Conservation (phyloP, 2,888 invertebrate species). For the Thecocarcelia acutangulata region DNA sequence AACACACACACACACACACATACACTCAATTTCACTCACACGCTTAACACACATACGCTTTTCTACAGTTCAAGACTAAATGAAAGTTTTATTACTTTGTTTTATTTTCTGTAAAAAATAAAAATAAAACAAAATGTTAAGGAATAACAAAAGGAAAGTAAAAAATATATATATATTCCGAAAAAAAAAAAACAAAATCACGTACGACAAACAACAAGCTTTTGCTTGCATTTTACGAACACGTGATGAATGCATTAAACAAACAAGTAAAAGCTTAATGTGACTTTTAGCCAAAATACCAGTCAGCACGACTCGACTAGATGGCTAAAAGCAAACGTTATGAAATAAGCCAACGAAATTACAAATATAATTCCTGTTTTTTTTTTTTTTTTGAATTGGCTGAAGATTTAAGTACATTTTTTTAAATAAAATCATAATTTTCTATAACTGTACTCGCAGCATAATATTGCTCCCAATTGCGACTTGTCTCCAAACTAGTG, state of each 20-base stretch:
- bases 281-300: not conserved
- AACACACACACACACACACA: conserved; percentile 2
- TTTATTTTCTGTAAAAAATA: conserved; percentile 6
- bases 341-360: no score
- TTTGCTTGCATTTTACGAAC: conserved; percentile 61
- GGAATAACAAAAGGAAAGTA: not conserved
- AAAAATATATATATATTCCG: not conserved
- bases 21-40: no score
- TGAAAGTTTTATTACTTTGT: conserved; percentile 51
- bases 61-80: conserved; percentile 37
- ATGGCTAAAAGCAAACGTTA: not conserved
- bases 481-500: no score
- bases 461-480: no score
- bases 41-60: not conserved
- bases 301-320: not conserved
- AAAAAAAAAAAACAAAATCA: conserved; percentile 47
- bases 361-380: no score
- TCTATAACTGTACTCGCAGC: no score
- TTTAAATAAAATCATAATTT: no score
- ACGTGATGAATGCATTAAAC: conserved; percentile 61
- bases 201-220: conserved; percentile 66
- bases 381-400: no score
- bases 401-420: no score
- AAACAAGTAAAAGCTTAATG: conserved; percentile 42
- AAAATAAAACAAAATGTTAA: not conserved